Conservation (phyloP, 2,797 vertebrate species). For the Sciaenops ocellatus region DNA sequence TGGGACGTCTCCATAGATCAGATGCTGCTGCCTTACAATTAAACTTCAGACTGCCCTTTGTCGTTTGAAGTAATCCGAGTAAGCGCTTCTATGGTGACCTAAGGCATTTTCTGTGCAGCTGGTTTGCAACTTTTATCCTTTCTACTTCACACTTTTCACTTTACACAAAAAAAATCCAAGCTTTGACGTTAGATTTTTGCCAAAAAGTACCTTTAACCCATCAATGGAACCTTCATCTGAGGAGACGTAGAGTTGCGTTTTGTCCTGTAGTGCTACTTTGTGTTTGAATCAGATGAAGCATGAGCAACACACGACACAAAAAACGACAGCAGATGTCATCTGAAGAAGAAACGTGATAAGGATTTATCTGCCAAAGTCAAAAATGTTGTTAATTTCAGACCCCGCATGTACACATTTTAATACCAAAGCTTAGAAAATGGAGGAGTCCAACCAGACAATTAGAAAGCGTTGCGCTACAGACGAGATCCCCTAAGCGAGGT, state of each 20-base stretch:
- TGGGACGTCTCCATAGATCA: neutral
- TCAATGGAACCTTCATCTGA: neutral
- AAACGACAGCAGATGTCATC: conserved; percentile 27
- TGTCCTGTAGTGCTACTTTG: conserved; percentile 5
- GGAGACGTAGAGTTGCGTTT: neutral
- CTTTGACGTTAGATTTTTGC: neutral
- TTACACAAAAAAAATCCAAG: conserved; percentile 11
- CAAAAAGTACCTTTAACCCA: neutral
- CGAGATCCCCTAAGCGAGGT: conserved; percentile 32
- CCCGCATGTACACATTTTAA: conserved; percentile 39
- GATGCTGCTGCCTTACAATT: neutral
- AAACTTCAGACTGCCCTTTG: neutral
- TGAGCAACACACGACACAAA: conserved; percentile 21
- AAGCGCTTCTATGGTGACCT: neutral
- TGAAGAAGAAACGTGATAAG: conserved; percentile 11
- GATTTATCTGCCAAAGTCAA: conserved; percentile 35
- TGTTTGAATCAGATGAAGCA: conserved; percentile 5
- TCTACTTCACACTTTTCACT: no score
- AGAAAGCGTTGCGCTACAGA: conserved; percentile 57
- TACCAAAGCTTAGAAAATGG: conserved; percentile 66
- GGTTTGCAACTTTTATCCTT: neutral
- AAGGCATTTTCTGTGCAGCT: neutral
- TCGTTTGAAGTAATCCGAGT: neutral
- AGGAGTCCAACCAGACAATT: conserved; percentile 51
- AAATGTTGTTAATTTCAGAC: conserved; percentile 36